phyloP scores from a whole-genome alignment of 2,113 vertebrate genomes.

The Ctenomys sociabilis region DNA sequence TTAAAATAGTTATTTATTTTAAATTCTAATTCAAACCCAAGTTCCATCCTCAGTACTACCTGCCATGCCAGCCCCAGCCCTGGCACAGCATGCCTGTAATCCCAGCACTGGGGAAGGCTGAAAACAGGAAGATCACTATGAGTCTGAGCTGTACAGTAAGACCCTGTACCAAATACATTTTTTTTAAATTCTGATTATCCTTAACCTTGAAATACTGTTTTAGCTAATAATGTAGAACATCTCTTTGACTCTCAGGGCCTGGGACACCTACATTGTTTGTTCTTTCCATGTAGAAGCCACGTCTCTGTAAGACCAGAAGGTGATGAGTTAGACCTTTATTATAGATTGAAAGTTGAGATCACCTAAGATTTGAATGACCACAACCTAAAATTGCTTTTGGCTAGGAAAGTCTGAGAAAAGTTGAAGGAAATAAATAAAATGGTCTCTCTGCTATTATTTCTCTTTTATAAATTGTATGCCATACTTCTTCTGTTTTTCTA shows the following conservation, averaged over 20 bases:
- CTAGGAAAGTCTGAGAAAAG: constrained; percentile 11
- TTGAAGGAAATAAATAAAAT: background rate
- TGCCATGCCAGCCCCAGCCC: too few species aligned
- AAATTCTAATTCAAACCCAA: constrained; percentile 27
- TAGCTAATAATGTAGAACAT: background rate
- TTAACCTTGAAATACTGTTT: constrained; percentile 73
- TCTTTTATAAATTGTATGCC: background rate
- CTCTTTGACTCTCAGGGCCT: constrained; percentile 55
- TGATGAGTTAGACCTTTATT: background rate
- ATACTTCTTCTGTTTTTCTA: background rate
- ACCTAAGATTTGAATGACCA: background rate
- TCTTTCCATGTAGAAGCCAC: constrained; percentile 59
- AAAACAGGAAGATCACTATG: too few species aligned
- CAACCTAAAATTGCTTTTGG: constrained; percentile 18
- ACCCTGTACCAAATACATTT: too few species aligned
- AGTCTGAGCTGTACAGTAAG: too few species aligned
- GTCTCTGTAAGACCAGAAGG: constrained; percentile 51
- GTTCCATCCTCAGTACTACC: too few species aligned
- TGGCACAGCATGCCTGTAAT: too few species aligned
- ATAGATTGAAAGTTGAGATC: background rate
- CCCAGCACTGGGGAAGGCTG: too few species aligned
- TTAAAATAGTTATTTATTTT: constrained; percentile 54
- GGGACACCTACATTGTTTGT: constrained; percentile 29
- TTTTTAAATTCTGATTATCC: constrained; percentile 46
- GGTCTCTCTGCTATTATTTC: background rate